Conservation (phyloP, 1,140 invertebrate genomes). For the Trachelipus rathkii region DNA sequence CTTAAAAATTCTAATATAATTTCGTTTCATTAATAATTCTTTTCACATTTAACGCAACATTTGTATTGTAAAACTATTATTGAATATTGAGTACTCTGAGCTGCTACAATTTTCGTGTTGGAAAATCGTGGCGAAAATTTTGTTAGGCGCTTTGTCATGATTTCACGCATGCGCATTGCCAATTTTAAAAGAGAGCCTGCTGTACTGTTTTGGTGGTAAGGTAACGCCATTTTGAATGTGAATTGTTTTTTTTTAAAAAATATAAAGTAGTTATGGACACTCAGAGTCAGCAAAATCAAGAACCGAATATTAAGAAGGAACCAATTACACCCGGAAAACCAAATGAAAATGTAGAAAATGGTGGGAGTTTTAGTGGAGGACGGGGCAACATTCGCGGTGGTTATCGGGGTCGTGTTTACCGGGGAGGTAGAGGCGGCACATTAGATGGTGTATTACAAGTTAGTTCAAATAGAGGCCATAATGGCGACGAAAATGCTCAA, state of each 20-base stretch:
- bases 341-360: conserved; percentile 5
- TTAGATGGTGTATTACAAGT: not conserved
- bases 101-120: no score
- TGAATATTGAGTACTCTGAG: no score
- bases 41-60: no score
- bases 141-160: not conserved
- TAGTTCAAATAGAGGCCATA: not conserved
- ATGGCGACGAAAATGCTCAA: not conserved
- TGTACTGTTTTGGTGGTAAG: not conserved
- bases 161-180: not conserved
- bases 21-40: no score
- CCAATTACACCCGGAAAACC: not conserved
- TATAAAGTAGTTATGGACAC: conserved; percentile 3
- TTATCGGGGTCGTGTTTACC: not conserved
- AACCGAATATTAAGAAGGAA: conserved; percentile 6
- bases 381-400: not conserved
- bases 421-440: not conserved
- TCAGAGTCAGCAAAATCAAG: conserved; percentile 1
- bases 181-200: not conserved
- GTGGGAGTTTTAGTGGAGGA: not conserved
- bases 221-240: conserved; percentile 2
- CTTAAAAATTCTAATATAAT: no score
- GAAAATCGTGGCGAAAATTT: not conserved
- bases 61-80: no score
- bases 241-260: not conserved